Percentiles rank a stretch among this genome's conserved stretches.
Evolutionary conservation across 2,113 vertebrate species (phyloP).

Genomic region (Coptodon rendalli): DNA sequence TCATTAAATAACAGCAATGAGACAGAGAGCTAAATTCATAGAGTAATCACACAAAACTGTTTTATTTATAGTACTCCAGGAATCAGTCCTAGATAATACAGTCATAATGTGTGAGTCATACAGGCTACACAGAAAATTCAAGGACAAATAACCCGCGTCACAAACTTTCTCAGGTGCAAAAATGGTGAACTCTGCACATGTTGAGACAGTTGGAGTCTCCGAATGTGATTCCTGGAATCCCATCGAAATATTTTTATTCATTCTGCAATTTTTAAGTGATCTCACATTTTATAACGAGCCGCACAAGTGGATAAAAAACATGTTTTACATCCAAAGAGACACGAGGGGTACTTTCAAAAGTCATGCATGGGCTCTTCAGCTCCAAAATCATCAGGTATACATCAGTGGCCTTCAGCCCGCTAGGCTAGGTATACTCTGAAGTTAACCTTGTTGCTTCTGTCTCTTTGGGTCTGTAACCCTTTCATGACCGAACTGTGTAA

Average conservation of each 20-base stretch:
- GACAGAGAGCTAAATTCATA: rapidly evolving
- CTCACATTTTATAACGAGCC: not conserved
- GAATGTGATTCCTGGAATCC: not conserved
- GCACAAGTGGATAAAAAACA: not conserved
- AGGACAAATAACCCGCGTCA: not conserved
- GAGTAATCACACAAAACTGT: not conserved
- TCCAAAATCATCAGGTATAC: not conserved
- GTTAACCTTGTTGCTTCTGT: not conserved
- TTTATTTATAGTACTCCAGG: not conserved
- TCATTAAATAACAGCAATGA: not conserved
- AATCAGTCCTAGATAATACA: not conserved
- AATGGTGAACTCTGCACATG: not conserved
- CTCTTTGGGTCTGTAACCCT: not conserved
- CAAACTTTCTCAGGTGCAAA: not conserved
- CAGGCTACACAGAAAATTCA: not conserved
- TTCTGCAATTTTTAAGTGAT: not conserved
- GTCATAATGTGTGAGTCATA: not conserved
- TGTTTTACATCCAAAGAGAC: not conserved
- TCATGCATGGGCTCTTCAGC: not conserved
- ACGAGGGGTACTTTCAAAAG: not conserved
- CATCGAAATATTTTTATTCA: not conserved
- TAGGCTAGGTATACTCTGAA: not conserved
- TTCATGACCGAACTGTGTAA: not conserved
- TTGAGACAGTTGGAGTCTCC: rapidly evolving
- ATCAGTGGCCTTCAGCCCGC: not conserved